phyloP scores from a whole-genome alignment of 2,888 invertebrate genomes.

The Aromia moschata region DNA sequence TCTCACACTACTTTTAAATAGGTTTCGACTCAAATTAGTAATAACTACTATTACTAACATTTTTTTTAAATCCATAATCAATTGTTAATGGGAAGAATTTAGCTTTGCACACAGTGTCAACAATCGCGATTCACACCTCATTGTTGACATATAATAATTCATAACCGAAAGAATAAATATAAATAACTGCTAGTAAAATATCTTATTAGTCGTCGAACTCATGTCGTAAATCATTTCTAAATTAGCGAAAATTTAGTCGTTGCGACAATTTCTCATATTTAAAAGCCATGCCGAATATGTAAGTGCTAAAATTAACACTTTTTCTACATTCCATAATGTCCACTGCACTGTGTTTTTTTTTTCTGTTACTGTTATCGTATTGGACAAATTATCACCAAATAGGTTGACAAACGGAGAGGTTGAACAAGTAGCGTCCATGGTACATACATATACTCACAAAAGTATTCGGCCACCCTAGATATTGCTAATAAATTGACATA shows the following conservation, averaged over 20 bases:
- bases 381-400: conserved; percentile 4
- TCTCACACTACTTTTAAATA: too few species aligned
- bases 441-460: too few species aligned
- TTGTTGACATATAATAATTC: neutral
- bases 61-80: too few species aligned
- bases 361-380: conserved; percentile 7
- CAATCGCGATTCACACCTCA: neutral
- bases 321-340: neutral
- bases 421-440: too few species aligned
- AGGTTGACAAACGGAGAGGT: neutral
- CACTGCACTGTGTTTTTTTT: conserved; percentile 3
- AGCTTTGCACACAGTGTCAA: too few species aligned
- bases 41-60: too few species aligned
- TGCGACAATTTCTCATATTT: conserved; percentile 17
- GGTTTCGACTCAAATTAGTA: too few species aligned
- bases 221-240: conserved; percentile 13
- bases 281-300: conserved; percentile 15
- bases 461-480: too few species aligned
- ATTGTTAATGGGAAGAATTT: too few species aligned
- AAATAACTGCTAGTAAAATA: neutral
- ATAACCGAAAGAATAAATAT: neutral
- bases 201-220: neutral
- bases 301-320: conserved; percentile 25
- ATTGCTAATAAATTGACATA: too few species aligned
- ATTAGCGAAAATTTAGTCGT: conserved; percentile 3